These are phyloP conservation scores for Macaria notata DNA, from an alignment of 2,888 invertebrate genomes.

Conservation along the genomic window DNA sequence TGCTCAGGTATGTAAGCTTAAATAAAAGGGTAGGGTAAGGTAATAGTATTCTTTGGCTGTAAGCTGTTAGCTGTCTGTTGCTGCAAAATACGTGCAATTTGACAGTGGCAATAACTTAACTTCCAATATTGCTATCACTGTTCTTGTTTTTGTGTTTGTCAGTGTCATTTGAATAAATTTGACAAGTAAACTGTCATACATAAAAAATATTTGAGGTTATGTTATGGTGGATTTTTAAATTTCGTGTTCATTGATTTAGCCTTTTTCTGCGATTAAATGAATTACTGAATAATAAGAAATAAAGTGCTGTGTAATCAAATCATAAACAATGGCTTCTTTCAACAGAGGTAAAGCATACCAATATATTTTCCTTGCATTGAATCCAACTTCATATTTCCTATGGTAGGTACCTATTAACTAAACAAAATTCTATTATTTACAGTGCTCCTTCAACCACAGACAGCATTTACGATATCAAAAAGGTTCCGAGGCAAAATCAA, in stretches of 20 bases:
- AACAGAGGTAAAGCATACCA: conserved; percentile 43
- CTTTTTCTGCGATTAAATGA: not conserved
- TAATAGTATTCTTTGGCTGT: no score
- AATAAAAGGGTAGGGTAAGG: no score
- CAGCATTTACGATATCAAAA: conserved; percentile 79
- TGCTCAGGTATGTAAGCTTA: no score
- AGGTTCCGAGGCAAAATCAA: conserved; percentile 90
- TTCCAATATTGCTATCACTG: no score
- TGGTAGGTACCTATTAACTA: no score
- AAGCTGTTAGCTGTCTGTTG: no score
- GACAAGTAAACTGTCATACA: no score
- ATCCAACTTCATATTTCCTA: not conserved
- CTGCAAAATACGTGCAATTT: no score
- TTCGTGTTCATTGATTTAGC: no score
- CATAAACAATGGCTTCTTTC: conserved; percentile 44
- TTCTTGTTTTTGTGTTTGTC: no score
- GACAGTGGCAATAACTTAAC: no score
- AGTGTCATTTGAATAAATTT: no score
- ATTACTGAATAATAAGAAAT: not conserved
- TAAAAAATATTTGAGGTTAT: conserved; percentile 6
- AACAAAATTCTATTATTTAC: conserved; percentile 8
- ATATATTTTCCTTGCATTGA: not conserved
- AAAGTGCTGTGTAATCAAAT: not conserved
- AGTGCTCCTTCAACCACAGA: conserved; percentile 68
- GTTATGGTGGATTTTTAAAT: conserved; percentile 1